A percentile compares a stretch with the other conserved stretches of the same genome.
Evolutionary conservation across 2,797 vertebrate species (phyloP).

Genomic region (Luscinia megarhynchos): DNA sequence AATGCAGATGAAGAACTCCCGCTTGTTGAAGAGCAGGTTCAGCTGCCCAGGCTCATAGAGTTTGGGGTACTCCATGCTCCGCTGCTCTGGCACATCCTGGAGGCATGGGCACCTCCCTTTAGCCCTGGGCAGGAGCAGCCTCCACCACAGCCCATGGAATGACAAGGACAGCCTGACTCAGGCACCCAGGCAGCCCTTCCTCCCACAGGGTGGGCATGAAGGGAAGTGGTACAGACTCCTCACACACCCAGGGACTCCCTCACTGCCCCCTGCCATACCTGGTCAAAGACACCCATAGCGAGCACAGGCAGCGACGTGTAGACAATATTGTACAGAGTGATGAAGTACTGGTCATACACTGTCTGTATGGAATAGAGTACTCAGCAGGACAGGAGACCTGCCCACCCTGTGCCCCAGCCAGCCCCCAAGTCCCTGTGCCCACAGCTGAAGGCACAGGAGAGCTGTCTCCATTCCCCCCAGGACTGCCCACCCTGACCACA

Average conservation of each 20-base stretch:
- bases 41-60: slow-evolving; percentile 94
- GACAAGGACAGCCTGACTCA: not conserved
- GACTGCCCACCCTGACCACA: not conserved
- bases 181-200: not conserved
- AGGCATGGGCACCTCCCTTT: not conserved
- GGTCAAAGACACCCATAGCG: slow-evolving; percentile 96
- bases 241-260: not conserved
- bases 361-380: not conserved
- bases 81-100: slow-evolving; percentile 91
- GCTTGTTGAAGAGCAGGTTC: slow-evolving; percentile 97
- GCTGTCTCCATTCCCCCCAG: not conserved
- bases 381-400: not conserved
- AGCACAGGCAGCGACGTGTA: slow-evolving; percentile 96
- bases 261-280: slow-evolving; percentile 73
- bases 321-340: slow-evolving; percentile 96
- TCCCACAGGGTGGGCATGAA: not conserved
- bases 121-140: not conserved
- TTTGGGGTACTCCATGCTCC: slow-evolving; percentile 93
- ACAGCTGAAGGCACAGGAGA: not conserved
- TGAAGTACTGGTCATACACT: slow-evolving; percentile 82
- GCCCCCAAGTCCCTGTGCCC: not conserved
- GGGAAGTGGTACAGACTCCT: not conserved
- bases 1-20: slow-evolving; percentile 97
- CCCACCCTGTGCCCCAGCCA: rapidly evolving
- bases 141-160: not conserved